phyloP scores from a whole-genome alignment of 2,888 invertebrate genomes.

The Eurytoma adleriae region DNA sequence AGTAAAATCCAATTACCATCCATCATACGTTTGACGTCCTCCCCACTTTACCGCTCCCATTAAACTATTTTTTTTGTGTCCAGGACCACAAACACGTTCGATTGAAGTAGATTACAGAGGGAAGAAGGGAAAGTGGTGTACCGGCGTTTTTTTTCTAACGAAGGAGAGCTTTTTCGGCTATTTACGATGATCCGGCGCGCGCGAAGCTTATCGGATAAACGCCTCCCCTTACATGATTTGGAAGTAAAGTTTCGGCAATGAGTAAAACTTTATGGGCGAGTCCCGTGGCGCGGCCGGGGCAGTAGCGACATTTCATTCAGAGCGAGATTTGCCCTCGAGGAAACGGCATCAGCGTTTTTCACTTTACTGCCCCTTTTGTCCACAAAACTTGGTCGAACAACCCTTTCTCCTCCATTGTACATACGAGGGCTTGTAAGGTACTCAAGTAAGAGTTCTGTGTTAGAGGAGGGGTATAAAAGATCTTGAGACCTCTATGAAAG shows the following conservation, averaged over 20 bases:
- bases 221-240: not conserved
- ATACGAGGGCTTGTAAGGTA: constrained; percentile 1
- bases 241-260: not conserved
- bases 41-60: too few relatives aligned
- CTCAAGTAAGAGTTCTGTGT: not conserved
- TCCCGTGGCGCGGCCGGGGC: too few relatives aligned
- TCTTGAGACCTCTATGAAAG: not conserved
- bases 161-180: not conserved
- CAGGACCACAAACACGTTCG: too few relatives aligned
- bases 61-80: too few relatives aligned
- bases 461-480: not conserved
- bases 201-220: not conserved
- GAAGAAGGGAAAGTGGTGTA: too few relatives aligned
- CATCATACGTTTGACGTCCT: too few relatives aligned
- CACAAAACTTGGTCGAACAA: constrained; percentile 18
- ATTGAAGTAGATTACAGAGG: too few relatives aligned
- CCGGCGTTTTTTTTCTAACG: too few relatives aligned
- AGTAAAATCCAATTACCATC: too few relatives aligned
- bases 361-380: not conserved
- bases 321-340: not conserved
- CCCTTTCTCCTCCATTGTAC: constrained; percentile 58
- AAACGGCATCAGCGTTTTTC: constrained; percentile 6
- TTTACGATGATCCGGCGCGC: not conserved
- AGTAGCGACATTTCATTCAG: too few relatives aligned
- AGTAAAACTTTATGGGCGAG: too few relatives aligned